phyloP scores from a whole-genome alignment of 2,888 invertebrate species.

The Trissolcus japonicus region DNA sequence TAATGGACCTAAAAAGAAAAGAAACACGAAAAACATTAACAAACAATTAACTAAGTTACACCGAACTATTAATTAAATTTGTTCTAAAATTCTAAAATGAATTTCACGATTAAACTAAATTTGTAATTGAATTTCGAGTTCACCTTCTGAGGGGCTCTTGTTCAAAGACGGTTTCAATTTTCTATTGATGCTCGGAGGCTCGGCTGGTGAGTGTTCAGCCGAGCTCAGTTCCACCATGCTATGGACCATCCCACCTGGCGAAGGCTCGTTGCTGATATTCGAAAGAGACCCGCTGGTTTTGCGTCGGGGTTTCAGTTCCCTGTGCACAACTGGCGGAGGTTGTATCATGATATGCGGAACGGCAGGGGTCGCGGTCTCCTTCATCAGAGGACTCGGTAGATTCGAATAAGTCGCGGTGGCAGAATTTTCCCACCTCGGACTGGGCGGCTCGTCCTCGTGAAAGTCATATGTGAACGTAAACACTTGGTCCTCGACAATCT shows the following conservation, averaged over 20 bases:
- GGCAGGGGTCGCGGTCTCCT: conserved; percentile 54
- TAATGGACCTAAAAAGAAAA: conserved; percentile 64
- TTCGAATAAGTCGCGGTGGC: conserved; percentile 79
- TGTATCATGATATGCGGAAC: conserved; percentile 74
- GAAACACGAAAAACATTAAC: neutral
- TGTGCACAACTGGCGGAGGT: conserved; percentile 80
- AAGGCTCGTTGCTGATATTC: conserved; percentile 75
- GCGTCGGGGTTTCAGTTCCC: conserved; percentile 80
- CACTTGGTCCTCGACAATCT: conserved; percentile 80
- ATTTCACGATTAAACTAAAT: neutral
- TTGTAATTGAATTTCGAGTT: neutral
- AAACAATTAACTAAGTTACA: neutral
- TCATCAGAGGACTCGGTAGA: conserved; percentile 78
- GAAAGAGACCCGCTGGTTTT: conserved; percentile 73
- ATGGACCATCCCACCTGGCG: conserved; percentile 68
- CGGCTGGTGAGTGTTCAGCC: conserved; percentile 70
- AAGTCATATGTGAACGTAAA: conserved; percentile 80
- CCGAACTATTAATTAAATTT: too few species aligned
- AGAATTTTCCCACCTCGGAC: conserved; percentile 77
- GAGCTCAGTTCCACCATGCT: conserved; percentile 67
- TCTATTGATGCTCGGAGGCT: conserved; percentile 88
- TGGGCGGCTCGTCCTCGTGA: conserved; percentile 71
- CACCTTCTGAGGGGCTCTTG: conserved; percentile 70
- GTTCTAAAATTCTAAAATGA: neutral
- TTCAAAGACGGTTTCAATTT: conserved; percentile 83